Base-by-base conservation (phyloP, 2,797 vertebrate genomes). In the Siniperca undulata region DNA sequence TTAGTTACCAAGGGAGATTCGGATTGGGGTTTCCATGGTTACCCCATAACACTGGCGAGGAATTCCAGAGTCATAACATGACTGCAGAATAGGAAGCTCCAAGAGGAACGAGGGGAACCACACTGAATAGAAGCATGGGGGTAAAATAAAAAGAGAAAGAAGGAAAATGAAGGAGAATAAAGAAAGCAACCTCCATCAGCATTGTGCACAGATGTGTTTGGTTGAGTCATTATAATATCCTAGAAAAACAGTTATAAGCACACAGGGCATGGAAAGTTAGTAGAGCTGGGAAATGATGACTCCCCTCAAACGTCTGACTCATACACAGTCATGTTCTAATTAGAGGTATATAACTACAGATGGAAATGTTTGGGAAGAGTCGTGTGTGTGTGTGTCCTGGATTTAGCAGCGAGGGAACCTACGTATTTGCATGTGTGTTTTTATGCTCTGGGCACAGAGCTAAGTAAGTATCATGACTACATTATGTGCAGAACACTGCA, bases 271-370 rank as follows among this genome's bases (percentile, higher is more conserved):
- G 92, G 90, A 93, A 92, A 93, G 60, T 83, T 17, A 36, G 77
- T 52, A 64, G 58, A 82, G 66, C 82, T 86, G 86, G 92, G 85
- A 92, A 92, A 93, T 70, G 80, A 85, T 90, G 84, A 83, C 77
- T 87, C 90, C 73, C 82, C 92, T 84, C 83, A 77, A 89, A 82
- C 17, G 19, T 87, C 88, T 95, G 93, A 95, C 90, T 95, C 94
- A 95, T 65, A 88, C 80, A 68, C 69, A 80, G 81, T 83, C 78
- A 82, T 62, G 74, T 82, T 88, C 66, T 93, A 92, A 92, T 92
- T 89, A 90, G 85, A 91, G 88, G 77, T 78, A 52, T 70, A 87
- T 77, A 93, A 91, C 87, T 88, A 82, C 80, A 91, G 84, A 90
- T 66, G 78, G 81, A 86, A 78, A 85, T 86, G 88, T 86, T 87